Percentiles rank a stretch among this genome's conserved stretches.
Evolutionary conservation across 1,140 invertebrate genomes (phyloP).

Genomic region (Eciton burchellii): DNA sequence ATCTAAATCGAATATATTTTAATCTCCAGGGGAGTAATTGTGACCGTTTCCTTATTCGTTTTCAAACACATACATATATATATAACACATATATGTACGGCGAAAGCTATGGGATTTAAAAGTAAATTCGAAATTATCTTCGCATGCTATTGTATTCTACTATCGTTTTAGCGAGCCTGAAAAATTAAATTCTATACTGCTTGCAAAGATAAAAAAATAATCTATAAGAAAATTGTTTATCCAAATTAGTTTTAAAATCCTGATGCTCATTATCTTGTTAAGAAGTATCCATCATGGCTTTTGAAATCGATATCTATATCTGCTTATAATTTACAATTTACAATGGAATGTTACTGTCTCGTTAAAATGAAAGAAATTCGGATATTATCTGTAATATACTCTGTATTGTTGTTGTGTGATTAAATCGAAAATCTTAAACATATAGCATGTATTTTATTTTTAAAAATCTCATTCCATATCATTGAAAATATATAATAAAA

Average conservation of each 20-base stretch:
- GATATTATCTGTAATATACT: conserved; percentile 84
- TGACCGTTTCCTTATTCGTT: conserved; percentile 25
- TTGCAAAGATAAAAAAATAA: not conserved
- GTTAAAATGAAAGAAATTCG: conserved; percentile 73
- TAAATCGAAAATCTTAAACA: conserved; percentile 79
- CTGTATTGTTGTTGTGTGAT: conserved; percentile 86
- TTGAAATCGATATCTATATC: conserved; percentile 67
- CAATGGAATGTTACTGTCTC: conserved; percentile 79
- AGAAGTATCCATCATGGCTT: conserved; percentile 64
- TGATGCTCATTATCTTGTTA: conserved; percentile 42
- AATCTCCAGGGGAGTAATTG: conserved; percentile 6
- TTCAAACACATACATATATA: not conserved
- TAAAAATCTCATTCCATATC: conserved; percentile 32
- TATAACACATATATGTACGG: conserved; percentile 7
- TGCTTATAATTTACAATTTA: conserved; percentile 68
- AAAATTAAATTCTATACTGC: not conserved
- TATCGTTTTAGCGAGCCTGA: not conserved
- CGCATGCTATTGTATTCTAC: not conserved
- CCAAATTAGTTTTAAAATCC: not conserved
- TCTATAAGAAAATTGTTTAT: not conserved
- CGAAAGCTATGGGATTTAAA: conserved; percentile 18
- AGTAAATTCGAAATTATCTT: conserved; percentile 7
- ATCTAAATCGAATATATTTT: conserved; percentile 12
- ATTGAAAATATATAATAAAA: not conserved
- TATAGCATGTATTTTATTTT: conserved; percentile 7